Evolutionary conservation across 2,888 invertebrate genomes (phyloP), one percentile per base, ranked within the genome.

Genomic region (Xestia ashworthii): DNA sequence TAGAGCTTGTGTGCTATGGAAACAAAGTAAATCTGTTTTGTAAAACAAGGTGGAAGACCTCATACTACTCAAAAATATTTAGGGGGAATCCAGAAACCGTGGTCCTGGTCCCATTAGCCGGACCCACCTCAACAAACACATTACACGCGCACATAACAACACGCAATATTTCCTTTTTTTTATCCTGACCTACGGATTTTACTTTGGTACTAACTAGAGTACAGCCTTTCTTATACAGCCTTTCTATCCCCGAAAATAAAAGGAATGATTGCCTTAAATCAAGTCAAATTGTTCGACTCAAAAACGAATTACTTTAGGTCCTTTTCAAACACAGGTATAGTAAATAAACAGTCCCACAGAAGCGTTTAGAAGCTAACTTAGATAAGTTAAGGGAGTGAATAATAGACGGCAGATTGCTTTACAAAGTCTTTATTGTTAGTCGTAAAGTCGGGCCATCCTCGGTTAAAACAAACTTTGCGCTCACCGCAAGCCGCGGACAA

Each of bases 341-440:
- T 87, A 91, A 90, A 91, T 91, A 90, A 89, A 87, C 87, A 82
- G 75, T 74, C 87, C 84, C 82, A 83, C 88, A 84, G 88, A 87
- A 86, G 83, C 85, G 74, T 90, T 89, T 84, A 84, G 86, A 81
- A 83, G 82, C 75, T 74, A 86, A 90, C 77, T 84, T 86, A 84
- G 90, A 91, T 89, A 93, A 91, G 86, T 90, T 87, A 87, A 84
- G 86, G 86, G 85, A 89, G 90, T 88, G 90, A 90, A 92, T 92
- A 92, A 93, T 91, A 90, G 90, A 88, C 87, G 84, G 79, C 89
- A 89, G 91, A 92, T 93, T 92, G 91, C 87, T 90, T 90, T 90
- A 91, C 91, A 90, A 91, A 91, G 90, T 90, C 90, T 91, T 92
- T 90, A 91, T 91, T 93, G 91, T 89, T 87, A 80, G 81, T 78